phyloP scores from a whole-genome alignment of 2,888 invertebrate genomes.

The Phaonia tiefii region DNA sequence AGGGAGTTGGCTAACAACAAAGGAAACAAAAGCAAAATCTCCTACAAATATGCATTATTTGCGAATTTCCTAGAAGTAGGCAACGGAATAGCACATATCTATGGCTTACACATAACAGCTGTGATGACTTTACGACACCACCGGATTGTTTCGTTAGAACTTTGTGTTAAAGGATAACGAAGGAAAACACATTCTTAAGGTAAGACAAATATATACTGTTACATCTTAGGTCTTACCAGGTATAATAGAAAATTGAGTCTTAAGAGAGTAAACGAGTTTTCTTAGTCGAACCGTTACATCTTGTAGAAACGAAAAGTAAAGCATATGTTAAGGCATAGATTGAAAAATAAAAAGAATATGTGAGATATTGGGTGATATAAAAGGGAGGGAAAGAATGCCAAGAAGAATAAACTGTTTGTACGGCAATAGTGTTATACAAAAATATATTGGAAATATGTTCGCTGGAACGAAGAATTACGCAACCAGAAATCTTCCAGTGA shows the following conservation, averaged over 20 bases:
- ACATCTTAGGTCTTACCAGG: not conserved
- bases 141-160: constrained; percentile 13
- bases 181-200: not conserved
- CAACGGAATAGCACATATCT: too few relatives aligned
- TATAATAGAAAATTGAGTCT: constrained; percentile 63
- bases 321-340: constrained; percentile 21
- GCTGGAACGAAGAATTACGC: too few relatives aligned
- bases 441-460: too few relatives aligned
- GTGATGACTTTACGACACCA: constrained; percentile 26
- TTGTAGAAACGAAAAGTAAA: not conserved
- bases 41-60: constrained; percentile 44
- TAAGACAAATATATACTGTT: constrained; percentile 15
- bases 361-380: not conserved
- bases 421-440: too few relatives aligned
- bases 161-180: not conserved
- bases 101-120: not conserved
- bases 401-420: too few relatives aligned
- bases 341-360: not conserved
- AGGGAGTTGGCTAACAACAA: not conserved
- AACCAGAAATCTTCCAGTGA: too few relatives aligned
- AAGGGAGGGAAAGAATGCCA: not conserved
- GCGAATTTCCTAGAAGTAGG: not conserved
- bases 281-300: not conserved
- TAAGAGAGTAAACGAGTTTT: constrained; percentile 60
- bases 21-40: not conserved